Base-by-base conservation (phyloP, 1,140 invertebrate species). In the Dendroctonus valens region DNA sequence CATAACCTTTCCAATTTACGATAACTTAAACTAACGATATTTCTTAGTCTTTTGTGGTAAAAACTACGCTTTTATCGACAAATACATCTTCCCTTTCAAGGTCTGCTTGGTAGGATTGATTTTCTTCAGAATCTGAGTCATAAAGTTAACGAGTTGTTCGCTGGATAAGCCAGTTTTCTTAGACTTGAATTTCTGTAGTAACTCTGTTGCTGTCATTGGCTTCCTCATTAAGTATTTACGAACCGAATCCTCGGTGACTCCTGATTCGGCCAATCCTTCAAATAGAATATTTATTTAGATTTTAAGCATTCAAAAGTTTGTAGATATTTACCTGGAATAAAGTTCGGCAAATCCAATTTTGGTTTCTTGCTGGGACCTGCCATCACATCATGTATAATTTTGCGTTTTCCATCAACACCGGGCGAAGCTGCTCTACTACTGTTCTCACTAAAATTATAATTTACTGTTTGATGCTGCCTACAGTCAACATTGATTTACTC, bases 151-250 rank as follows among this genome's bases (percentile, higher is more conserved):
- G 66, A 98, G 82, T 64, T 96, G 89, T 67, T 97, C 93, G 57
- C 89, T 92, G 14, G 87, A 89, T 40, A 97, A 83, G 8, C 93
- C 93, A n/a, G 91, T 92, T 73, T 95, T 94, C 77, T 96, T 96
- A 15, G 91, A 92, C 78, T 95, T 96, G 80, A 98, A 97, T 80
- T 98, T 98, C 49, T 95, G 92, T 6, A 98, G 77, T 11, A 98
- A 79, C 77, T 98, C 95, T 0, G 93, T 97, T 0, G 95, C 92
- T 0, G 96, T 98, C 90, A 98, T 96, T 3, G 96, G 96, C 76
- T 98, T 98, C 0, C 96, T 84, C 73, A 92, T 91, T 12, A 99
- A 81, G 79, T 98, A 99, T 12, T 95, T 84, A 14, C 94, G 83
- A 5, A 99, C 94, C 1, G 93, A 90, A 72, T 98, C 96, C 79